Evolutionary conservation across 2,888 invertebrate species (phyloP), one percentile per base, ranked within the genome.

Genomic region (Eubasilissa splendida): DNA sequence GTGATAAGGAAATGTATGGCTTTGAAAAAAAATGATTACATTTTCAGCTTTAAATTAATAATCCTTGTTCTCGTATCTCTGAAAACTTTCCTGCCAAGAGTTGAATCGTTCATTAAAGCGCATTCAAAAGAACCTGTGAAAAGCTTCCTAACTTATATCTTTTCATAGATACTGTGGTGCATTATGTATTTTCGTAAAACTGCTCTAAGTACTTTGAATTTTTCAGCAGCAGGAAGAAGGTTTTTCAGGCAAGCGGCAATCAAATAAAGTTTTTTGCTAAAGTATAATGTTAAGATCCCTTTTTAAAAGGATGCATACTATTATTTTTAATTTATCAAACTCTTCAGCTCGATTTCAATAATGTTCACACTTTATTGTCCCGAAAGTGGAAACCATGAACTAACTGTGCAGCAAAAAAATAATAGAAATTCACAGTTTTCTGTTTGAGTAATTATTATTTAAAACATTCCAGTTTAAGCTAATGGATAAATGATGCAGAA

Each of bases 231-330:
- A 42, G 42, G 7, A 5, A 42, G n/a, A 68, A 52, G 59, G 42
- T 50, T 22, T 8, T 31, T 42, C 79, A 76, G 76, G 76, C 75
- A 79, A 79, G 56, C 68, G 73, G 76, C 70, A 79, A 79, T 79
- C 70, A 79, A 75, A 79, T 76, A 76, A 75, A 79, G 68, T 76
- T 76, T 76, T 50, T 52, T 4, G 14, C 42, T 42, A 7, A 7
- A 42, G 7, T 42, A 42, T 42, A 42, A 42, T 42, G 7, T 0
- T 7, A 42, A 42, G 22, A 22, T 22, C 22, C 22, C 22, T 22
- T 1, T 22, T 22, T 22, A 22, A 22, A 22, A 22, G 0, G 1
- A 22, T 22, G 22, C 42, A 42, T 2, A 42, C 7, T 42, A 7
- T 5, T 42, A 0, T 42, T 42, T 42, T 42, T 42, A 42, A 42